These are phyloP conservation scores for Pempheris klunzingeri DNA, from an alignment of 2,797 vertebrate species.

Conservation along the genomic window DNA sequence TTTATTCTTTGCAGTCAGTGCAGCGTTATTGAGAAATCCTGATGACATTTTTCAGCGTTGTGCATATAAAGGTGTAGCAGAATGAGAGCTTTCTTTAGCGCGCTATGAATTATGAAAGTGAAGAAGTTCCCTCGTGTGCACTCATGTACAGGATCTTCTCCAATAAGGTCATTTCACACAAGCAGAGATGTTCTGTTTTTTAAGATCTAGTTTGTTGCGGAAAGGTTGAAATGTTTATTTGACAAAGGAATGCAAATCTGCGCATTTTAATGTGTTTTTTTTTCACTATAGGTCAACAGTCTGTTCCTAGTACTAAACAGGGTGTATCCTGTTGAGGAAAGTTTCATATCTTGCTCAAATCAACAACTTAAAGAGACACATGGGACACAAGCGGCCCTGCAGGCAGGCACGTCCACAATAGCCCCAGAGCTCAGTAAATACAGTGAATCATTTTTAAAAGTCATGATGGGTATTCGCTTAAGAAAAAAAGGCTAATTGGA, in stretches of 20 bases:
- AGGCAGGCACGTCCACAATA: constrained; percentile 4
- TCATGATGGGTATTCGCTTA: neutral
- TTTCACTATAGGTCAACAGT: neutral
- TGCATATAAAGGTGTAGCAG: neutral
- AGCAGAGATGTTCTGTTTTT: neutral
- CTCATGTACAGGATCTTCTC: neutral
- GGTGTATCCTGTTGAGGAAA: neutral
- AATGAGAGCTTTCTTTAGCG: neutral
- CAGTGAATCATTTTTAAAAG: neutral
- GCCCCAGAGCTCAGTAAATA: neutral
- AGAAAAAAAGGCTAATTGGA: constrained; percentile 6
- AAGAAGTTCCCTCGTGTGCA: neutral
- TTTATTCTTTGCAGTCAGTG: neutral
- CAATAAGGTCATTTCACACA: neutral
- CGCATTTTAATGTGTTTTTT: neutral
- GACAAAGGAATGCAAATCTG: neutral
- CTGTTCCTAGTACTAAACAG: neutral
- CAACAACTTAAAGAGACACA: neutral
- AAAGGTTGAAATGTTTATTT: neutral
- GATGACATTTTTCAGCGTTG: constrained; percentile 23
- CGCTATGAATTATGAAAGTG: constrained; percentile 9
- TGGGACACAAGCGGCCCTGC: neutral
- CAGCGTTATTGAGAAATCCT: too few species aligned
- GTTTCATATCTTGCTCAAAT: neutral
- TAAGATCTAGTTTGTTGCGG: neutral